Percentiles rank a stretch among this genome's conserved stretches.
Conservation (phyloP, 2,888 invertebrate species). For the Caenorhabditis macrosperma region DNA sequence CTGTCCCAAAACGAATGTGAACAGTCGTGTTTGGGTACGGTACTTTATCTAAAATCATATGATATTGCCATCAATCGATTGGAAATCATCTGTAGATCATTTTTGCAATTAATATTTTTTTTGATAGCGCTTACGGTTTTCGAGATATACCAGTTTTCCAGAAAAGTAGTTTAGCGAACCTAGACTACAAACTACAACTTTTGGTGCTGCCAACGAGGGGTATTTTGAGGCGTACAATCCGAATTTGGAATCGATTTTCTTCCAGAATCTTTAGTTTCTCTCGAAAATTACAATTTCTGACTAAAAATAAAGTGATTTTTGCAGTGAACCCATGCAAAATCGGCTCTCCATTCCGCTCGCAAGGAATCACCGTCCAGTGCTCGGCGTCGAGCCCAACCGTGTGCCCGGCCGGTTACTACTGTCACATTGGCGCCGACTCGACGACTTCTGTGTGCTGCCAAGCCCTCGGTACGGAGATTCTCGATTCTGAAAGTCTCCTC, state of each 20-base stretch:
- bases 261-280: no score
- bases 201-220: not conserved
- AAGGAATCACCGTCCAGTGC: constrained; percentile 76
- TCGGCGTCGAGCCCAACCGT: constrained; percentile 71
- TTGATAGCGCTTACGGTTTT: not conserved
- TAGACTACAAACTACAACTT: constrained; percentile 1
- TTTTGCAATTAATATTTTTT: not conserved
- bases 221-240: no score
- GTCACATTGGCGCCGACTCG: constrained; percentile 77
- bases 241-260: no score
- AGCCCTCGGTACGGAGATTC: constrained; percentile 67
- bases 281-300: no score
- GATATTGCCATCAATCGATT: not conserved
- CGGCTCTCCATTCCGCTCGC: constrained; percentile 77
- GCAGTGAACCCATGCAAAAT: constrained; percentile 79
- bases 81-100: not conserved
- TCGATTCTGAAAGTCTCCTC: not conserved
- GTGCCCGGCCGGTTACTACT: constrained; percentile 78
- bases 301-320: constrained; percentile 12
- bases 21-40: constrained; percentile 69
- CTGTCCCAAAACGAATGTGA: constrained; percentile 74
- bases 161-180: no score
- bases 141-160: no score
- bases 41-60: not conserved
- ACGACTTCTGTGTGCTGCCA: constrained; percentile 78